Conservation (phyloP, 2,888 invertebrate genomes). For the Sphinx pinastri region DNA sequence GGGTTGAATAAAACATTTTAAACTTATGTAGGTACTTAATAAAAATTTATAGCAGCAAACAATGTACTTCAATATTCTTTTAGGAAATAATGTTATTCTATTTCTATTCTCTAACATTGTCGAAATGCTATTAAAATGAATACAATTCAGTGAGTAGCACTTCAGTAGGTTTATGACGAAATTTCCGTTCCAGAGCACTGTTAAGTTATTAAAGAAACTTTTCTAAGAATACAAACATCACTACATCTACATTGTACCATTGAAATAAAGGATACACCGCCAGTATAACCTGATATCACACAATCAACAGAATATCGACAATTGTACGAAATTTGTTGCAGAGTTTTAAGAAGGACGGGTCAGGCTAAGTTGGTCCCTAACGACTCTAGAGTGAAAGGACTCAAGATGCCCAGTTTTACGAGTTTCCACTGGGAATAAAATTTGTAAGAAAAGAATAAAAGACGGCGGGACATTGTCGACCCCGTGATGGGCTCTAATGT, state of each 20-base stretch:
- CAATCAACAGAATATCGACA: constrained; percentile 4
- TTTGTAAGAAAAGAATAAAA: constrained; percentile 32
- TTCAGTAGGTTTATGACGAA: constrained; percentile 16
- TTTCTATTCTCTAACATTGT: neutral
- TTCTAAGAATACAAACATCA: constrained; percentile 35
- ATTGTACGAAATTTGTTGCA: constrained; percentile 13
- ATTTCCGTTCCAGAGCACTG: constrained; percentile 29
- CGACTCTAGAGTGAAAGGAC: constrained; percentile 34
- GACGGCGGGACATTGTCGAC: constrained; percentile 17
- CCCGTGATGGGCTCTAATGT: constrained; percentile 18
- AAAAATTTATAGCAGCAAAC: too few relatives aligned
- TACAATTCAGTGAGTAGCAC: neutral
- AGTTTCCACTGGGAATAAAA: constrained; percentile 41
- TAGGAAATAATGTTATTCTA: neutral
- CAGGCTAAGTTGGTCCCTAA: constrained; percentile 31
- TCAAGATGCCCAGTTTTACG: constrained; percentile 36
- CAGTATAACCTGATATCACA: constrained; percentile 26
- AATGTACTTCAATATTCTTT: neutral
- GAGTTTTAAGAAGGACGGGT: constrained; percentile 31
- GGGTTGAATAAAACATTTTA: too few relatives aligned
- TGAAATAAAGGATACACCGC: constrained; percentile 37
- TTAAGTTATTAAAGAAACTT: constrained; percentile 35
- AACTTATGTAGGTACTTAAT: too few relatives aligned
- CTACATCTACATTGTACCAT: constrained; percentile 41
- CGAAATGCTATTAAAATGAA: constrained; percentile 4